Evolutionary conservation across 2,797 vertebrate species (phyloP).

Genomic region (Siniperca scherzeri): DNA sequence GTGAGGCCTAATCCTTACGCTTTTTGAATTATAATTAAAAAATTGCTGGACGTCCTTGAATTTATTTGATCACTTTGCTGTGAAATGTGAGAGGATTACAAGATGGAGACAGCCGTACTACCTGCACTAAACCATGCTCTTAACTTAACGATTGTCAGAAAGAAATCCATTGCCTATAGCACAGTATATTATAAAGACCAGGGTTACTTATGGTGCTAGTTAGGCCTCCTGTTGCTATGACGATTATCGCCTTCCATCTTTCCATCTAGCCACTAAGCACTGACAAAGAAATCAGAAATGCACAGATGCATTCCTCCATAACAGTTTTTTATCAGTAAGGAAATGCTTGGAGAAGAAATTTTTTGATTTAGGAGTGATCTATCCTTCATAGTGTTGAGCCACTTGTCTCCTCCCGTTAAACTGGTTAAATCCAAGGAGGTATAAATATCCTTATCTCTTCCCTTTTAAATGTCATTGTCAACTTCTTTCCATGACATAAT

Average conservation of each 20-base stretch:
- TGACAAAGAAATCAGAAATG: neutral
- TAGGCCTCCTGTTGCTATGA: neutral
- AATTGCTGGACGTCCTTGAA: conserved; percentile 23
- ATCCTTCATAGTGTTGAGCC: conserved; percentile 21
- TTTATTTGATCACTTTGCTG: conserved; percentile 39
- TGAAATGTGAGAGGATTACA: conserved; percentile 34
- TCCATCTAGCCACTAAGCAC: neutral
- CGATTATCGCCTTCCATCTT: neutral
- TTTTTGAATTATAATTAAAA: conserved; percentile 47
- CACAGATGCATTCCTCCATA: neutral
- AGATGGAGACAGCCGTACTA: neutral
- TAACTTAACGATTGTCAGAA: neutral
- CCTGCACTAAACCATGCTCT: neutral
- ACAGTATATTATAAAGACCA: neutral
- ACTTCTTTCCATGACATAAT: neutral
- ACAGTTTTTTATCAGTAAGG: neutral
- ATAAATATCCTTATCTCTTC: neutral
- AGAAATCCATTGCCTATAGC: neutral
- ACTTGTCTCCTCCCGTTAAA: conserved; percentile 8
- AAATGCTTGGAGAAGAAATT: neutral
- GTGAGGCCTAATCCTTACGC: conserved; percentile 34
- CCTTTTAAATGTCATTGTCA: conserved; percentile 1
- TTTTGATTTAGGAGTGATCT: neutral
- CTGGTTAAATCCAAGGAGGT: neutral
- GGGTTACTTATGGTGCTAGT: neutral